phyloP scores from a whole-genome alignment of 2,113 vertebrate species.

The Porphyrio hochstetteri region DNA sequence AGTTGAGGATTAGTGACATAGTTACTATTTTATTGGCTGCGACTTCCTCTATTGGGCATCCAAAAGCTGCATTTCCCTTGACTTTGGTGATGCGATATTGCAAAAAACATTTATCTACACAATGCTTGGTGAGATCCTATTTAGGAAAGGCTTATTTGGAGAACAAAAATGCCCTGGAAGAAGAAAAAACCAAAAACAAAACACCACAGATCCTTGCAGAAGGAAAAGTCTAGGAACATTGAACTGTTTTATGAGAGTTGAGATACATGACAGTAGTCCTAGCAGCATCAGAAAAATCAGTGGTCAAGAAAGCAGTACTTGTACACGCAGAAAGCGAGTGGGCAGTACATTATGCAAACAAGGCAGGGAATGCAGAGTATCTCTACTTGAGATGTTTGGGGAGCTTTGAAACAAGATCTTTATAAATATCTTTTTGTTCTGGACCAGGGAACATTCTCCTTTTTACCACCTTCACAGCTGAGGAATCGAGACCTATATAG shows the following conservation, averaged over 20 bases:
- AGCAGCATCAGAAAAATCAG: background rate
- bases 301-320: background rate
- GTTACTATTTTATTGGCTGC: background rate
- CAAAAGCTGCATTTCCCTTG: background rate
- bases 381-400: background rate
- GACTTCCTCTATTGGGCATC: background rate
- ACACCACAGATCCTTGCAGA: background rate
- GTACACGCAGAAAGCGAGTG: background rate
- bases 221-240: background rate
- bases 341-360: background rate
- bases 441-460: slow-evolving; percentile 37
- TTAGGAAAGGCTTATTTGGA: background rate
- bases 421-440: slow-evolving; percentile 52
- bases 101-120: background rate
- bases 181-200: background rate
- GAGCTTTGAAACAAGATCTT: slow-evolving; percentile 20
- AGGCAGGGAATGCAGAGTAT: background rate
- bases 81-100: background rate
- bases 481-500: slow-evolving; percentile 25
- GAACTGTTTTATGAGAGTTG: background rate
- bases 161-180: background rate
- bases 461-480: slow-evolving; percentile 59
- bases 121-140: accelerated
- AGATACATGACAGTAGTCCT: background rate
- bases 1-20: background rate